phyloP scores from a whole-genome alignment of 2,797 vertebrate species.

The Dendrocincla tyrannina region DNA sequence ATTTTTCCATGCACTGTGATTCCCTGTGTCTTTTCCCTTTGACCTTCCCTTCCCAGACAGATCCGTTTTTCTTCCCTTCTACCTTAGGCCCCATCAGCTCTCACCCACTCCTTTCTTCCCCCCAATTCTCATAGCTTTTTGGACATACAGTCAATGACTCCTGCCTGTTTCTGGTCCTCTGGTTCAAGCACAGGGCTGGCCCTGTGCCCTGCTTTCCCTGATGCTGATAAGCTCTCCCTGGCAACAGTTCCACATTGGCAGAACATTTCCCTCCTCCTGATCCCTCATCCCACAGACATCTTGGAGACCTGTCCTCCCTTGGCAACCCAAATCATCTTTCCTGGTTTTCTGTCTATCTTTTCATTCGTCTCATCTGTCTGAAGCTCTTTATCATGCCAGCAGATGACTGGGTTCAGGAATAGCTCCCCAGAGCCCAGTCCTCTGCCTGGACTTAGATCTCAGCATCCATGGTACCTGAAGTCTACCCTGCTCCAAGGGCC shows the following conservation, averaged over 20 bases:
- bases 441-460: not conserved
- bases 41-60: not conserved
- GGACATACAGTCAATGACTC: accelerated
- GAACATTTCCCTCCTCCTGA: not conserved
- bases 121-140: not conserved
- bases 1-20: not conserved
- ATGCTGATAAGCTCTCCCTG: conserved; percentile 4
- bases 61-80: not conserved
- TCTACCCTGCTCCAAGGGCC: not conserved
- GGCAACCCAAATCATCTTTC: not conserved
- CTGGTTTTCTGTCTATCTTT: not conserved
- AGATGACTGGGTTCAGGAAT: accelerated
- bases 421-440: accelerated
- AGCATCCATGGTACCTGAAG: not conserved
- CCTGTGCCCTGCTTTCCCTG: not conserved
- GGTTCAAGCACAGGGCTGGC: not conserved
- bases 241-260: not conserved
- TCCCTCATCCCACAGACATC: not conserved
- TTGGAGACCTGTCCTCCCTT: not conserved
- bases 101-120: not conserved
- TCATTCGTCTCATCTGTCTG: not conserved
- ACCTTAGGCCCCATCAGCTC: not conserved
- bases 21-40: not conserved
- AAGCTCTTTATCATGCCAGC: not conserved
- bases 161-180: not conserved